Base-by-base conservation (phyloP, 2,797 vertebrate species). In the Holocentrus rufus region DNA sequence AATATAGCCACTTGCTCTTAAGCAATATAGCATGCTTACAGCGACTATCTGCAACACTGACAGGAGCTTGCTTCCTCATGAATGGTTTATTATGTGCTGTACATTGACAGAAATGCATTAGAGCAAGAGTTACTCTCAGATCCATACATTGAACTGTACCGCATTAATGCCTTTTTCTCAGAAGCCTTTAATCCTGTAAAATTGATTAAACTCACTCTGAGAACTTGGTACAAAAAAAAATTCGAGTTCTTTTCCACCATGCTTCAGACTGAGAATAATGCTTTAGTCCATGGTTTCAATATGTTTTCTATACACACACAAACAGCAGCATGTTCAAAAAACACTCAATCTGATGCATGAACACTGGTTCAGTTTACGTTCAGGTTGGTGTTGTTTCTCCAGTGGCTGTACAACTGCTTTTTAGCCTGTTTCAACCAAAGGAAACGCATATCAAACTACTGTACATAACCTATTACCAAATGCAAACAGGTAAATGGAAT, bases 31-130 rank as follows among this genome's bases (percentile, higher is more conserved):
- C 60, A 73, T 60, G 78, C 47, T 78, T 76, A 68, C 77, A 78
- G 86, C 85, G 59, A 72, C 77, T 82, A 85, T 89, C 79, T 89
- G 76, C 72, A 74, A 25, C 77, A 30, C 72, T 79, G 79, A 85
- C 76, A 65, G 77, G 81, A 72, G 75, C 72, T 56, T 75, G 49
- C 66, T 39, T 79, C 65, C 36, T 25, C 39, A 46, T 70, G 59
- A 60, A 74, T 77, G 72, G 56, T 82, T 90, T 82, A 85, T 84
- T 87, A 84, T 65, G 50, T 27, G 54, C 71, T 44, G 65, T 58
- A 47, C 55, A 60, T 53, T 2, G 25, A 61, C 74, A 83, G 54
- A 76, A 73, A 81, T 25, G 64, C 66, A 83, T 80, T 74, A 72
- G 30, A 34, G 44, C 18, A 82, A 76, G 49, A 22, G 20, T 18